These are phyloP conservation scores for Diachasma alloeum DNA, from an alignment of 1,140 invertebrate genomes.

Conservation along the genomic window DNA sequence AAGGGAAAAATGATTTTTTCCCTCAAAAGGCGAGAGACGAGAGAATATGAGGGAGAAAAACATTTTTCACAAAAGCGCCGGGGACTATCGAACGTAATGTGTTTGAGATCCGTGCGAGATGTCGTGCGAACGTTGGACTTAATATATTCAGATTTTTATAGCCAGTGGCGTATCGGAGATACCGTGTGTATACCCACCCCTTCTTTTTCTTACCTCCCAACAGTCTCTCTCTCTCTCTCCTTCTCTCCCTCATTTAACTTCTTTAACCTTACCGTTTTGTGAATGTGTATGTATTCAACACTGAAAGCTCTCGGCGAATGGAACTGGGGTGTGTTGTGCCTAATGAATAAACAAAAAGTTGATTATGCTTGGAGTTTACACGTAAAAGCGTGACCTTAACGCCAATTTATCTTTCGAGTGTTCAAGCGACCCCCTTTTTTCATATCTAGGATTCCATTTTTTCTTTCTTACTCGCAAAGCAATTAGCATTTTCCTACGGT, in stretches of 20 bases:
- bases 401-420: constrained; percentile 41
- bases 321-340: constrained; percentile 48
- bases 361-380: constrained; percentile 59
- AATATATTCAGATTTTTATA: constrained; percentile 67
- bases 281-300: not conserved
- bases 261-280: not conserved
- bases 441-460: not conserved
- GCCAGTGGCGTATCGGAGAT: constrained; percentile 62
- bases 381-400: constrained; percentile 63
- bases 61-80: not conserved
- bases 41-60: not conserved
- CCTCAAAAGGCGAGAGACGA: too few relatives aligned
- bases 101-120: constrained; percentile 54
- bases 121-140: constrained; percentile 54
- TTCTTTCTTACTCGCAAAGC: not conserved
- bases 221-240: not conserved
- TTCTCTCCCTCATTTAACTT: not conserved
- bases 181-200: constrained; percentile 46
- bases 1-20: not conserved
- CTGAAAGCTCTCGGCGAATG: constrained; percentile 48
- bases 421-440: not conserved
- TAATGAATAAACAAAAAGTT: constrained; percentile 66
- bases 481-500: not conserved
- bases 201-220: constrained; percentile 31
- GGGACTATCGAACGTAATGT: constrained; percentile 52